phyloP scores from a whole-genome alignment of 2,113 vertebrate genomes.

The Notiomystis cincta region DNA sequence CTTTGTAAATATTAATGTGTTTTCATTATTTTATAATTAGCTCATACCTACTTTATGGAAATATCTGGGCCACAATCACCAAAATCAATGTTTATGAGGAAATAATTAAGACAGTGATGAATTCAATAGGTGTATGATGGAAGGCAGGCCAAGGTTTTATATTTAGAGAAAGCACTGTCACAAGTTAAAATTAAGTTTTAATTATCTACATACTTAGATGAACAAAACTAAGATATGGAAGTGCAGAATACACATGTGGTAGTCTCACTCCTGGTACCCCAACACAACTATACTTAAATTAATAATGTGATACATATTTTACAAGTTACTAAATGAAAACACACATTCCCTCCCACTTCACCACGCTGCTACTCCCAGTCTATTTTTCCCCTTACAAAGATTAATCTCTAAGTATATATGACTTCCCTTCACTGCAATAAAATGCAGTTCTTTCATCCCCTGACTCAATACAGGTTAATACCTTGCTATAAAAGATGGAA shows the following conservation, averaged over 20 bases:
- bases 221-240: not conserved
- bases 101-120: not conserved
- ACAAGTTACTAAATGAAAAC: not conserved
- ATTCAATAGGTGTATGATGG: accelerated
- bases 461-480: not conserved
- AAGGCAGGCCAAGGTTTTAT: not conserved
- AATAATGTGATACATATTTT: not conserved
- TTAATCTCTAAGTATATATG: not conserved
- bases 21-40: not conserved
- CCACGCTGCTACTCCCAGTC: not conserved
- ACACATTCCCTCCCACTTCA: not conserved
- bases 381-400: not conserved
- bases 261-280: not conserved
- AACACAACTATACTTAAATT: not conserved
- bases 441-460: not conserved
- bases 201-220: not conserved
- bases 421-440: not conserved
- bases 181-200: not conserved
- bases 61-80: not conserved
- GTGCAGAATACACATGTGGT: accelerated
- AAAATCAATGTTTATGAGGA: not conserved
- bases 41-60: not conserved
- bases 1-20: not conserved
- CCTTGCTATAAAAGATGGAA: not conserved
- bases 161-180: not conserved